Percentiles rank a stretch among this genome's conserved stretches.
Conservation (phyloP, 1,140 invertebrate species). For the Leptinotarsa undecemlineata region DNA sequence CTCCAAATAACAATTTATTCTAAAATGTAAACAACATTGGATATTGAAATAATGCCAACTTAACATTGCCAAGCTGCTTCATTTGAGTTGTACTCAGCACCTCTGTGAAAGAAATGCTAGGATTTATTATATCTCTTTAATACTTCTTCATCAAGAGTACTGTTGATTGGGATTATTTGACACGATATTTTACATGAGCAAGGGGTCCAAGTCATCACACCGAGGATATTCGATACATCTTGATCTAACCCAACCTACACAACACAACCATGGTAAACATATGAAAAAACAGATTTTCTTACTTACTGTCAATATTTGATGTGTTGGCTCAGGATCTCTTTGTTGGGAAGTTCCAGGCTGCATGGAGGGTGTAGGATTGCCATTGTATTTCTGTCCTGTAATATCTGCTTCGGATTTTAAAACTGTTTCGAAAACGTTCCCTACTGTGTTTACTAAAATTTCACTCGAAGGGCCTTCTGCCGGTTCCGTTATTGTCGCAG, state of each 20-base stretch:
- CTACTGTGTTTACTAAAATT: slow-evolving; percentile 25
- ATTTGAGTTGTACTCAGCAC: no score
- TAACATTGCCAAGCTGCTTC: no score
- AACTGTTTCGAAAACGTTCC: slow-evolving; percentile 55
- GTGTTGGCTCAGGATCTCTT: slow-evolving; percentile 18
- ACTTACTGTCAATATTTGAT: slow-evolving; percentile 23
- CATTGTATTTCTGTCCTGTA: slow-evolving; percentile 10
- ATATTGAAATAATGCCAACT: no score
- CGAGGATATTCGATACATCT: no score
- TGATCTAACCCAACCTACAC: background rate
- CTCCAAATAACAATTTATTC: no score
- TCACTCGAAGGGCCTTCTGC: slow-evolving; percentile 52
- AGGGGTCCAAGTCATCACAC: no score
- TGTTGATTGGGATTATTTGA: no score
- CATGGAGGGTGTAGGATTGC: slow-evolving; percentile 5
- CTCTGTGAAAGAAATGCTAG: no score
- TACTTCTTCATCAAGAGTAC: no score
- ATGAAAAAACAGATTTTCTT: background rate
- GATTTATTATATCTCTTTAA: no score
- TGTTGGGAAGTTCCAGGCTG: slow-evolving; percentile 15
- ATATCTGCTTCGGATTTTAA: slow-evolving; percentile 58
- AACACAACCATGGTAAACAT: background rate
- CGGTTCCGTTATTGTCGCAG: slow-evolving; percentile 60
- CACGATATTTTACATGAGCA: no score
- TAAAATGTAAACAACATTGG: no score